Conservation (phyloP, 2,113 vertebrate genomes). For the Channa maculata region DNA sequence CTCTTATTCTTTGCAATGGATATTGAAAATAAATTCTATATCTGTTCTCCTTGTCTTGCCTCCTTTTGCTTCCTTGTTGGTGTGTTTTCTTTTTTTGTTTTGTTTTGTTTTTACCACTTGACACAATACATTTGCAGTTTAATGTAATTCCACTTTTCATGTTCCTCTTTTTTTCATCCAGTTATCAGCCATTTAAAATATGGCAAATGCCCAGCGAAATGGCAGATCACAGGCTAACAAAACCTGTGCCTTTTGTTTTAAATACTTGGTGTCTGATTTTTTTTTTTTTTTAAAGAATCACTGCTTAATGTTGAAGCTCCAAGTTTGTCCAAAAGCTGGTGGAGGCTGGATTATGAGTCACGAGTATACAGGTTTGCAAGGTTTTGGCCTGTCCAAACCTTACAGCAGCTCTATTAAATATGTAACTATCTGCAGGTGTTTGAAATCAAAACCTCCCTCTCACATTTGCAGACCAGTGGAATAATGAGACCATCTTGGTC, state of each 20-base stretch:
- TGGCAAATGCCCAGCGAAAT: no score
- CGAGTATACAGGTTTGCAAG: not conserved
- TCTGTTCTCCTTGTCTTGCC: slow-evolving; percentile 70
- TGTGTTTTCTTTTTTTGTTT: not conserved
- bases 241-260: no score
- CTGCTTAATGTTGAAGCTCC: not conserved
- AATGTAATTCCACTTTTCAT: not conserved
- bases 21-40: slow-evolving; percentile 81
- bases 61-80: slow-evolving; percentile 35
- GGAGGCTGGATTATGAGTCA: slow-evolving; percentile 30
- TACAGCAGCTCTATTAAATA: slow-evolving; percentile 10
- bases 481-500: not conserved
- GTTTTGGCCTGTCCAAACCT: not conserved
- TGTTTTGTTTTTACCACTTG: not conserved
- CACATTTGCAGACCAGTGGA: not conserved
- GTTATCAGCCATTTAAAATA: not conserved
- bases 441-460: slow-evolving; percentile 17
- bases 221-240: not conserved
- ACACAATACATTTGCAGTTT: not conserved
- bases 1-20: slow-evolving; percentile 86
- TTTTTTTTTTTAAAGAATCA: not conserved
- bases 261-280: not conserved
- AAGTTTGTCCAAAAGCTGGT: slow-evolving; percentile 29
- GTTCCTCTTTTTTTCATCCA: not conserved
- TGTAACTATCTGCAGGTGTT: not conserved